A percentile compares a stretch with the other conserved stretches of the same genome.
phyloP scores from a whole-genome alignment of 2,888 invertebrate species.

The Scaptomyza flava region DNA sequence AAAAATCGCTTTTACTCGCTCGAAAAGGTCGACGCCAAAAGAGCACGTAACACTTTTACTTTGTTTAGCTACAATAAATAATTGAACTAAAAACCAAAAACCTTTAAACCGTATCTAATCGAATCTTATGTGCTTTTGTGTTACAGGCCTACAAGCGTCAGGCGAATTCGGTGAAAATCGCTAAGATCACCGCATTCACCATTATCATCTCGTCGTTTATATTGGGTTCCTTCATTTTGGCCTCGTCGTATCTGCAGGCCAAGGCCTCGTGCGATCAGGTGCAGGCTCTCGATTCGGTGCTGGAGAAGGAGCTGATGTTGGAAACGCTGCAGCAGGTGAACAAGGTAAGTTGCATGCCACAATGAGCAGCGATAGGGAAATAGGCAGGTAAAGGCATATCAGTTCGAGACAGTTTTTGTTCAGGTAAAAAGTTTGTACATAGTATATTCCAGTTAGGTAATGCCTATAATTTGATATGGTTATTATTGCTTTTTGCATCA shows the following conservation, averaged over 20 bases:
- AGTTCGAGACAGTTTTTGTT: no score
- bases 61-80: not conserved
- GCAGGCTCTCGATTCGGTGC: constrained; percentile 88
- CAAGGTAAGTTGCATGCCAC: constrained; percentile 80
- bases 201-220: constrained; percentile 92
- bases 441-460: constrained; percentile 63
- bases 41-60: constrained; percentile 50
- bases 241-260: constrained; percentile 93
- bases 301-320: constrained; percentile 89
- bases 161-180: constrained; percentile 93
- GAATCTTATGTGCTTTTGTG: constrained; percentile 29
- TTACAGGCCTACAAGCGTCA: constrained; percentile 91
- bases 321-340: constrained; percentile 90
- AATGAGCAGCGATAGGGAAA: constrained; percentile 32
- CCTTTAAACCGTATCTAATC: constrained; percentile 10
- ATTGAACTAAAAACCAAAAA: not conserved
- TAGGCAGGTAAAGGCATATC: constrained; percentile 17
- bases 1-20: constrained; percentile 47
- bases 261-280: constrained; percentile 92
- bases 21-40: constrained; percentile 43
- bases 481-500: constrained; percentile 52
- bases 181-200: constrained; percentile 93
- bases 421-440: constrained; percentile 1
- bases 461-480: constrained; percentile 30
- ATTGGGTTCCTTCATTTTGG: constrained; percentile 92